Evolutionary conservation across 2,888 invertebrate genomes (phyloP), one percentile per base, ranked within the genome.

Genomic region (Thelaira solivaga): DNA sequence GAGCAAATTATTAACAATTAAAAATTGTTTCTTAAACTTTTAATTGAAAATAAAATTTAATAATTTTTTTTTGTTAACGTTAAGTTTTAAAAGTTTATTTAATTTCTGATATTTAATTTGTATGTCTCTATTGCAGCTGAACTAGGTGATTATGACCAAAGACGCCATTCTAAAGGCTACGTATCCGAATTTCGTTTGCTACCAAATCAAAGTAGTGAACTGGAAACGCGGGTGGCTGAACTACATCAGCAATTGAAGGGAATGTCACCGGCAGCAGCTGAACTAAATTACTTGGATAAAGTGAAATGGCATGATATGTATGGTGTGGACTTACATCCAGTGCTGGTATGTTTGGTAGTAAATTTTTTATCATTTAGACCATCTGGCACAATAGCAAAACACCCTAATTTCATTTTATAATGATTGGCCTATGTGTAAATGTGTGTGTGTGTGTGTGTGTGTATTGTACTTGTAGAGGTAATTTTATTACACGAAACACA

Each of bases 281-380:
- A 98, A 90, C 91, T 97, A 85, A 96, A 95, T 90, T 98, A 96
- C 90, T 92, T 98, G 89, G 97, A 98, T 90, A 97, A 97, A 92
- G 96, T 97, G 84, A 98, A 98, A 92, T 98, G 98, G 98, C 92
- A 98, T 85, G 98, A 98, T 89, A 97, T 98, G 96, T 98, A 98
- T 88, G 98, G 98, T 59, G 97, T 98, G 55, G 98, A 98, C 91
- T 92, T 98, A 83, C 98, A 98, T 91, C 97, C 97, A 61, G 98
- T 98, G 78, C 90, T 97, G 93, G 97, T 97, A 91, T 92, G 92
- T 90, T 83, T n/a, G n/a, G n/a, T n/a, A n/a, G n/a, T n/a, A 18
- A 24, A 18, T 2, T 24, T 36, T n/a, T 1, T 24, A 11, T 26
- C 6, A 26, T 51, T 68, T 16, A 22, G n/a, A n/a, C 16, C 20